Evolutionary conservation across 37 sponge, comb jelly and placozoan species (phyloP).

Genomic region (Beroe ovata): DNA sequence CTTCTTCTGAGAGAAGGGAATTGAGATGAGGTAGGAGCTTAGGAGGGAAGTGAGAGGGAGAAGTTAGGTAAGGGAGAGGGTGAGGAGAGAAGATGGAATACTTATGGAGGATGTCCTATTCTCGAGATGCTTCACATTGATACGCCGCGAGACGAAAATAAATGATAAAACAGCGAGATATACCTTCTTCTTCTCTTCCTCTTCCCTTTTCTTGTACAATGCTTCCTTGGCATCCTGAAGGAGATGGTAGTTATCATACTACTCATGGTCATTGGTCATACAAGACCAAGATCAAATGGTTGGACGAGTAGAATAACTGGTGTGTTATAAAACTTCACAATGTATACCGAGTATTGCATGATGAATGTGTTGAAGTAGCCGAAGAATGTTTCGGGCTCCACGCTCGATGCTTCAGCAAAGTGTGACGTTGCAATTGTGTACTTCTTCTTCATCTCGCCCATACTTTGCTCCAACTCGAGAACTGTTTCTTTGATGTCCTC

Average conservation of each 20-base stretch:
- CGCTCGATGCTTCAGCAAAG: constrained; percentile 22
- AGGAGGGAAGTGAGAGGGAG: too few species aligned
- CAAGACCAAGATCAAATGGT: not conserved
- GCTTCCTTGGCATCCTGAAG: constrained; percentile 50
- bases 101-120: too few species aligned
- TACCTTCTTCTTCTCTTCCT: constrained; percentile 51
- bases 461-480: constrained; percentile 18
- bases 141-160: too few species aligned
- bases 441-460: constrained; percentile 67
- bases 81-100: too few species aligned
- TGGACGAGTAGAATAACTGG: not conserved
- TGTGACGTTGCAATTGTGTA: constrained; percentile 56
- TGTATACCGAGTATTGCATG: constrained; percentile 29
- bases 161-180: not conserved
- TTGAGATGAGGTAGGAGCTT: too few species aligned
- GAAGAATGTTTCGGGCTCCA: constrained; percentile 63
- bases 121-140: too few species aligned
- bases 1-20: not conserved
- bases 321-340: not conserved
- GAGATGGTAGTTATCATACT: not conserved
- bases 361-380: constrained; percentile 60
- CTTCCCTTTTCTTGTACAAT: constrained; percentile 42
- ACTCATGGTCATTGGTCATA: not conserved
- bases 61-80: too few species aligned
- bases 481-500: constrained; percentile 37